These are phyloP conservation scores for Paraescarpia echinospica DNA, from an alignment of 1,140 invertebrate genomes.

Conservation along the genomic window DNA sequence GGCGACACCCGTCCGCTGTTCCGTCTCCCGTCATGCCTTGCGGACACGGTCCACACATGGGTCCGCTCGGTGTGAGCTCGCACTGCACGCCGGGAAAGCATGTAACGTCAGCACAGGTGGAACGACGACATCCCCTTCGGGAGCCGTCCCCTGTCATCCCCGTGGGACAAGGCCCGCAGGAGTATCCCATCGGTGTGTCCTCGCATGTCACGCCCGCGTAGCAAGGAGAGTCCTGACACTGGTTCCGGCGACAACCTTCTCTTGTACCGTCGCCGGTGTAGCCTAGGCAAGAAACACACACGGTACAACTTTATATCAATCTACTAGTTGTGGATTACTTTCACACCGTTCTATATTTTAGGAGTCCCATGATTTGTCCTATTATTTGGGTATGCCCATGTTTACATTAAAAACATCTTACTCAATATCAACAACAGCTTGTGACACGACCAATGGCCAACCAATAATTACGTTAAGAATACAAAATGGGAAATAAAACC, in stretches of 20 bases:
- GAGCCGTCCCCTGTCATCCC: conserved; percentile 18
- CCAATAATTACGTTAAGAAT: too few relatives aligned
- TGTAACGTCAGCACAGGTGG: conserved; percentile 60
- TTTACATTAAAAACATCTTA: too few relatives aligned
- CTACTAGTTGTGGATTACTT: too few relatives aligned
- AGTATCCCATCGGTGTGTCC: conserved; percentile 44
- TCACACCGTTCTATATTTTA: too few relatives aligned
- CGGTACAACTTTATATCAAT: not conserved
- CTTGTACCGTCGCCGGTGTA: conserved; percentile 48
- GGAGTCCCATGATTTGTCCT: too few relatives aligned
- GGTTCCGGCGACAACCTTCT: conserved; percentile 32
- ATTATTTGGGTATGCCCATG: too few relatives aligned
- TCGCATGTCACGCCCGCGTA: conserved; percentile 59
- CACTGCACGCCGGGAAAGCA: conserved; percentile 66
- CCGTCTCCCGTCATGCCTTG: conserved; percentile 77
- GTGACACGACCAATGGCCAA: too few relatives aligned
- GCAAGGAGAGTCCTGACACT: conserved; percentile 66
- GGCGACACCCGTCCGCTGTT: conserved; percentile 35
- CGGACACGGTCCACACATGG: conserved; percentile 76
- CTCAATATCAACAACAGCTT: too few relatives aligned
- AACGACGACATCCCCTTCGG: conserved; percentile 26
- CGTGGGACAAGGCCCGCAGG: conserved; percentile 51
- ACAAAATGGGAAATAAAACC: too few relatives aligned
- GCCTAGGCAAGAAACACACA: not conserved
- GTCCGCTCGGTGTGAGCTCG: conserved; percentile 61